A percentile compares a stretch with the other conserved stretches of the same genome.
Conservation (phyloP, 2,797 vertebrate genomes). For the Coluber constrictor region DNA sequence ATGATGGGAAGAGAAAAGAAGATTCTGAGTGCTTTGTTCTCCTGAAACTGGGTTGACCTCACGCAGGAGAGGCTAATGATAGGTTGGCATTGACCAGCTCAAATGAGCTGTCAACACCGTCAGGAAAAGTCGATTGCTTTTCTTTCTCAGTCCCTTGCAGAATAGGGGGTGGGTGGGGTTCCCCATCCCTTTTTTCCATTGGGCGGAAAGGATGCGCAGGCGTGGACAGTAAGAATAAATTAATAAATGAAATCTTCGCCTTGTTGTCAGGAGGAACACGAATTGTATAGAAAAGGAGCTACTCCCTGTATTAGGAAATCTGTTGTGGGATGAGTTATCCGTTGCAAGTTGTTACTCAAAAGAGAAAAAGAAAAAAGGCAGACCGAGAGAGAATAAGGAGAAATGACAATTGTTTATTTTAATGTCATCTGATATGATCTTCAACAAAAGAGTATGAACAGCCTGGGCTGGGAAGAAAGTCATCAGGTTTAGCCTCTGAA, state of each 20-base stretch:
- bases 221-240: background rate
- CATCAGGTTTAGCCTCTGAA: background rate
- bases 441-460: background rate
- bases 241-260: slow-evolving; percentile 10
- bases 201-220: background rate
- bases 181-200: no score
- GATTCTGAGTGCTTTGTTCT: slow-evolving; percentile 35
- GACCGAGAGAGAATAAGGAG: background rate
- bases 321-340: slow-evolving; percentile 32
- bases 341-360: slow-evolving; percentile 8
- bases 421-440: background rate
- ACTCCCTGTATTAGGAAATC: slow-evolving; percentile 22
- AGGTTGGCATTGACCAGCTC: slow-evolving; percentile 15
- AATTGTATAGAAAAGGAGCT: slow-evolving; percentile 32
- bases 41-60: slow-evolving; percentile 40
- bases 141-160: background rate
- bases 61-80: slow-evolving; percentile 39
- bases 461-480: background rate
- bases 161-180: background rate
- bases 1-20: slow-evolving; percentile 34
- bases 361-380: background rate
- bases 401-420: slow-evolving; percentile 17
- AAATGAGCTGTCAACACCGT: slow-evolving; percentile 28
- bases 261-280: slow-evolving; percentile 26
- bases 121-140: slow-evolving; percentile 19